These are phyloP conservation scores for Bos indicus DNA, from an alignment of 2,113 vertebrate genomes.

Conservation along the genomic window DNA sequence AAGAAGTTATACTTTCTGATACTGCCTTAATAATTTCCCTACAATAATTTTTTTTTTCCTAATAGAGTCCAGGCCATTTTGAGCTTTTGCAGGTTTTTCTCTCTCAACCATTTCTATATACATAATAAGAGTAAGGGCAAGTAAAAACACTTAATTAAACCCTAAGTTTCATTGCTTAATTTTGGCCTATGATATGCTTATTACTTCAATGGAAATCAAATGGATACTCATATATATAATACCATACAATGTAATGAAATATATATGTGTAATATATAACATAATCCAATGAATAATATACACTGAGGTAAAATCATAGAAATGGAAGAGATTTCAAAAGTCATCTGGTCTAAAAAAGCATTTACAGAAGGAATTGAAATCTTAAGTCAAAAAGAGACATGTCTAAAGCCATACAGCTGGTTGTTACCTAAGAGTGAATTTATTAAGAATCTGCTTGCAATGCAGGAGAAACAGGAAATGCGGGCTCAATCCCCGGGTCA, in stretches of 20 bases:
- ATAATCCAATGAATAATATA: not conserved
- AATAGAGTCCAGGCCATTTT: not conserved
- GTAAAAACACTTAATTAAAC: not conserved
- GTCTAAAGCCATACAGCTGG: not conserved
- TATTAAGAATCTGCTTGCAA: not conserved
- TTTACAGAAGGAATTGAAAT: not conserved
- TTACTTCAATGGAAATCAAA: not conserved
- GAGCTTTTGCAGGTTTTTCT: not conserved
- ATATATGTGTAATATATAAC: not conserved
- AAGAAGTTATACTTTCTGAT: not conserved
- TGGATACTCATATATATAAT: not conserved
- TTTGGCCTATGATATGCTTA: not conserved
- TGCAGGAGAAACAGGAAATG: not conserved
- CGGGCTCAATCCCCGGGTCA: rapidly evolving
- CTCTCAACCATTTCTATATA: not conserved
- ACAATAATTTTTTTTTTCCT: not conserved
- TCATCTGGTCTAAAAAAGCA: not conserved
- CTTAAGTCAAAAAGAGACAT: not conserved
- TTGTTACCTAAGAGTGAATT: not conserved
- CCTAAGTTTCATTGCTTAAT: not conserved
- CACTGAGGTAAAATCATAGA: not conserved
- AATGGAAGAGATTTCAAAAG: not conserved
- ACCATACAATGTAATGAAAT: not conserved
- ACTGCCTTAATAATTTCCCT: not conserved
- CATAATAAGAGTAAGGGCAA: not conserved